These are phyloP conservation scores for Therioaphis trifolii DNA, from an alignment of 2,888 invertebrate species.

Conservation along the genomic window DNA sequence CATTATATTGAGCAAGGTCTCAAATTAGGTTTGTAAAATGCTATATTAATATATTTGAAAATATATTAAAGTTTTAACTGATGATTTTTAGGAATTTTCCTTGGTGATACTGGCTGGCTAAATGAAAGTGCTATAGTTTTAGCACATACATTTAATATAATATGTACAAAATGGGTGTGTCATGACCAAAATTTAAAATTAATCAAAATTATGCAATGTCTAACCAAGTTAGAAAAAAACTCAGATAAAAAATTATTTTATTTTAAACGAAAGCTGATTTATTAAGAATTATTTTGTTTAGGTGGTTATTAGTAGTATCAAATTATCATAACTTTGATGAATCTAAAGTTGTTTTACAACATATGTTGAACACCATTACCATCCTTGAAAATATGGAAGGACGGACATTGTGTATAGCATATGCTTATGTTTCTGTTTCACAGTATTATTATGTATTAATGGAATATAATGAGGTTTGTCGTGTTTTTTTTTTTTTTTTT, in stretches of 20 bases:
- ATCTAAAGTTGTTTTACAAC: conserved; percentile 38
- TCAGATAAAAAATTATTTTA: background rate
- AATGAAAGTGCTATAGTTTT: conserved; percentile 74
- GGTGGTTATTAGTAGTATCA: conserved; percentile 43
- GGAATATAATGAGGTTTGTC: conserved; percentile 49
- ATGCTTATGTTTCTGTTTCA: conserved; percentile 47
- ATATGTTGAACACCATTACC: background rate
- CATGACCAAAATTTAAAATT: conserved; percentile 73
- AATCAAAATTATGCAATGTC: conserved; percentile 82
- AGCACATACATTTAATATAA: conserved; percentile 78
- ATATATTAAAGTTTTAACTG: background rate
- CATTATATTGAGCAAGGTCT: conserved; percentile 40
- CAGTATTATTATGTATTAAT: conserved; percentile 49
- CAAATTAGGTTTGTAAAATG: conserved; percentile 36
- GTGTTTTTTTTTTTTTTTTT: background rate
- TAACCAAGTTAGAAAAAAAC: conserved; percentile 78
- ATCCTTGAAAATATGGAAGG: conserved; percentile 13
- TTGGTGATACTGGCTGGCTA: conserved; percentile 91
- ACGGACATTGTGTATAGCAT: conserved; percentile 22
- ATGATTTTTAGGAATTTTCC: conserved; percentile 76
- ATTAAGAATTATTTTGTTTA: conserved; percentile 1
- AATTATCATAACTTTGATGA: conserved; percentile 48
- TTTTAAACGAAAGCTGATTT: conserved; percentile 21
- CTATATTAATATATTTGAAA: background rate
- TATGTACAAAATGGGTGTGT: conserved; percentile 71